Percentiles rank a stretch among this genome's conserved stretches.
These are phyloP conservation scores for Chaitophorus viminalis DNA, from an alignment of 2,888 invertebrate species.

Conservation along the genomic window DNA sequence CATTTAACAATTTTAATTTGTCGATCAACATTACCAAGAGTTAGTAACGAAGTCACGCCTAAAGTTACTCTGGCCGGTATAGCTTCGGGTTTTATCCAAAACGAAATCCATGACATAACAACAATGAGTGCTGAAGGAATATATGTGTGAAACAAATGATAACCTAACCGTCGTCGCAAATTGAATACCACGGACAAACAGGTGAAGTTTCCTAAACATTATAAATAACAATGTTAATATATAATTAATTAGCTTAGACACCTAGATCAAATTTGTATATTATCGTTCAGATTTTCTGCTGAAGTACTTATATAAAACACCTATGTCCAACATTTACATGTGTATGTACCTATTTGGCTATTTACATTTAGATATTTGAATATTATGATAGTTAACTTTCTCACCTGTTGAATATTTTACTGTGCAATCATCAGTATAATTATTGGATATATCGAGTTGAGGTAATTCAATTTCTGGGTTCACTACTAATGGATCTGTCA, in stretches of 20 bases:
- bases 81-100: slow-evolving; percentile 94
- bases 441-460: slow-evolving; percentile 86
- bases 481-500: slow-evolving; percentile 85
- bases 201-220: slow-evolving; percentile 83
- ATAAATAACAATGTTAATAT: too few relatives aligned
- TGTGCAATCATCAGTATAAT: slow-evolving; percentile 89
- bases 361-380: not conserved
- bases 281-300: too few relatives aligned
- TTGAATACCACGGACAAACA: slow-evolving; percentile 91
- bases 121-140: slow-evolving; percentile 92
- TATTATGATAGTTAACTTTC: not conserved
- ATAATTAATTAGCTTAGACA: too few relatives aligned
- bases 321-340: not conserved
- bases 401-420: slow-evolving; percentile 83
- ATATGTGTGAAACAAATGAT: slow-evolving; percentile 91
- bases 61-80: slow-evolving; percentile 90
- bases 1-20: not conserved
- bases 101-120: slow-evolving; percentile 95
- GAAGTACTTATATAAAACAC: too few relatives aligned
- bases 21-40: slow-evolving; percentile 74
- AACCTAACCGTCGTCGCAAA: slow-evolving; percentile 83
- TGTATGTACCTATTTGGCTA: too few relatives aligned
- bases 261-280: too few relatives aligned
- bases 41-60: slow-evolving; percentile 86
- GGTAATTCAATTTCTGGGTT: slow-evolving; percentile 89